phyloP scores from a whole-genome alignment of 2,888 invertebrate genomes.

The Thecophora atra region DNA sequence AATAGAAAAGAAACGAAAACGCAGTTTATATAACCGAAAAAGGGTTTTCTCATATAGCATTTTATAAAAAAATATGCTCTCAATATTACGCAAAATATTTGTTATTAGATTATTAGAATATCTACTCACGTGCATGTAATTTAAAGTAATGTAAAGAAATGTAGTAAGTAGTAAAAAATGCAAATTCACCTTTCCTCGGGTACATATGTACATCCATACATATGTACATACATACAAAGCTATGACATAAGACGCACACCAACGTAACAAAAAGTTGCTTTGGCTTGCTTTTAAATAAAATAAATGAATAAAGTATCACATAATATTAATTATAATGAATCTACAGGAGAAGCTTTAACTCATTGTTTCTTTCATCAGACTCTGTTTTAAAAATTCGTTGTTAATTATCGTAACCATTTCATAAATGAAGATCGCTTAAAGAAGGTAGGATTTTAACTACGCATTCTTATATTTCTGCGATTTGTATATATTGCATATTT shows the following conservation, averaged over 20 bases:
- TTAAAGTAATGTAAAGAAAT: not conserved
- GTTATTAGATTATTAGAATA: not conserved
- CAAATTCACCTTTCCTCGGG: not conserved
- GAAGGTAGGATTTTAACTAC: not conserved
- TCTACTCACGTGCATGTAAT: conserved; percentile 20
- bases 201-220: conserved; percentile 15
- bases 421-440: too few relatives aligned
- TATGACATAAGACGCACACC: not conserved
- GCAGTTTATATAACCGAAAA: too few relatives aligned
- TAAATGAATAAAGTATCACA: conserved; percentile 4
- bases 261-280: not conserved
- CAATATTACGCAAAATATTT: not conserved
- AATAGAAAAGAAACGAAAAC: too few relatives aligned
- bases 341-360: too few relatives aligned
- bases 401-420: too few relatives aligned
- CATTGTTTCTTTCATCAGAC: too few relatives aligned
- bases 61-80: not conserved
- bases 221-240: conserved; percentile 4
- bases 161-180: not conserved
- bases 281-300: not conserved
- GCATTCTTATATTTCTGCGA: not conserved
- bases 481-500: not conserved
- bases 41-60: not conserved
- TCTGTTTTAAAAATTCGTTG: too few relatives aligned
- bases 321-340: too few relatives aligned